Evolutionary conservation across 2,797 vertebrate genomes (phyloP).

Genomic region (Scolopax rusticola): DNA sequence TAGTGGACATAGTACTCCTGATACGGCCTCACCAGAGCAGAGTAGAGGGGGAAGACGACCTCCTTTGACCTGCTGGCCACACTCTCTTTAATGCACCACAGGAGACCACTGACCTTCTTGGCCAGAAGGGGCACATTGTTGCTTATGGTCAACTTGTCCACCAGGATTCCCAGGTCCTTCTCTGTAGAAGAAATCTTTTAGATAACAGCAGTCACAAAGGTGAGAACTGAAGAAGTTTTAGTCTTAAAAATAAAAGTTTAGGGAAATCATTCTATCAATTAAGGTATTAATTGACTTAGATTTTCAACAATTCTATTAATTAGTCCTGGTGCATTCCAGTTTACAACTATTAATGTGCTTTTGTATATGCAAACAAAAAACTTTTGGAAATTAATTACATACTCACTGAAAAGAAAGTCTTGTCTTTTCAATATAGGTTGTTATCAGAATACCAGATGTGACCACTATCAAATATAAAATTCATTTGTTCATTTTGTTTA

Average conservation of each 20-base stretch:
- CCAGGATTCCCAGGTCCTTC: background rate
- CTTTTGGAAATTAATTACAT: background rate
- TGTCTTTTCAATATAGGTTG: background rate
- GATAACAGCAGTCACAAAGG: background rate
- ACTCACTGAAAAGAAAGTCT: background rate
- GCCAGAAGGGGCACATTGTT: no score
- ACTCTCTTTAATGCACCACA: background rate
- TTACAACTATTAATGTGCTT: background rate
- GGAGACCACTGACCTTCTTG: background rate
- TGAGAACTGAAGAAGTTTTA: background rate
- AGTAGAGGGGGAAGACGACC: background rate
- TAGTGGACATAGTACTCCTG: background rate
- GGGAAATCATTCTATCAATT: background rate
- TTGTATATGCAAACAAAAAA: background rate
- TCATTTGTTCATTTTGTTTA: background rate
- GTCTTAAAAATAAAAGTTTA: background rate
- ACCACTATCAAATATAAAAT: background rate
- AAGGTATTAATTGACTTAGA: no score
- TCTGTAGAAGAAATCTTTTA: background rate
- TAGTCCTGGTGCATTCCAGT: background rate
- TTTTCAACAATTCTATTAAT: no score
- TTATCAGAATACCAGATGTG: background rate
- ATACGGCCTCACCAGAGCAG: background rate
- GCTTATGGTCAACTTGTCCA: background rate
- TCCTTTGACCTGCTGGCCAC: background rate